These are phyloP conservation scores for Drosophila trapezifrons DNA, from an alignment of 1,140 invertebrate species.

Conservation along the genomic window DNA sequence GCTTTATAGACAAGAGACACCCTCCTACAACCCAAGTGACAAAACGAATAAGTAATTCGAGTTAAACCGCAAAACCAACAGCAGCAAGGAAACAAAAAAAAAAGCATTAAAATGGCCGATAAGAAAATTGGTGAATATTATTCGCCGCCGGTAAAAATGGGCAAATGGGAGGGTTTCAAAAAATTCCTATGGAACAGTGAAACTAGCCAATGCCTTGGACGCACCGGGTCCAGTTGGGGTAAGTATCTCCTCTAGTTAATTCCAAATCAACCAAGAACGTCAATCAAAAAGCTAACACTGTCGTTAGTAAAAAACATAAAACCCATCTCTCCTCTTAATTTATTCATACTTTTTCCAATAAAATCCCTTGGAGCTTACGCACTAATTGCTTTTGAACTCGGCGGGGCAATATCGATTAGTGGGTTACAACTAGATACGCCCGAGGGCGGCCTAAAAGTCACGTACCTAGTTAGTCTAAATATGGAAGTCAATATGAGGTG, in stretches of 20 bases:
- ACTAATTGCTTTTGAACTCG: conserved; percentile 7
- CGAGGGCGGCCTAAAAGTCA: conserved; percentile 5
- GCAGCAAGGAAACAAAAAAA: conserved; percentile 28
- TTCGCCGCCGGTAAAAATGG: conserved; percentile 90
- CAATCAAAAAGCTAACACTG: not conserved
- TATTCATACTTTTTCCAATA: not conserved
- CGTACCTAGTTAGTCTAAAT: conserved; percentile 24
- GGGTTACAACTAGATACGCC: conserved; percentile 3
- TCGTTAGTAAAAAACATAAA: not conserved
- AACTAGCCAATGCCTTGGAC: conserved; percentile 93
- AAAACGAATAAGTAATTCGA: conserved; percentile 37
- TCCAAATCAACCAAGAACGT: not conserved
- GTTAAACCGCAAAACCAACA: conserved; percentile 36
- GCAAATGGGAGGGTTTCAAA: conserved; percentile 93
- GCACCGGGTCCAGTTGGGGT: conserved; percentile 96
- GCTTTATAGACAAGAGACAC: conserved; percentile 60
- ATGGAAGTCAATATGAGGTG: conserved; percentile 26
- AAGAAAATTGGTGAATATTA: conserved; percentile 91
- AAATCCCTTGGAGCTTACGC: not conserved
- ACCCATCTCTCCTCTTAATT: too few relatives aligned
- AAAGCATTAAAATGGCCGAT: conserved; percentile 87
- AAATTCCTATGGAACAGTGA: conserved; percentile 94
- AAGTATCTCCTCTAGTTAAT: conserved; percentile 84
- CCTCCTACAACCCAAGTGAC: conserved; percentile 47
- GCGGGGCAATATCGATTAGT: conserved; percentile 5